Evolutionary conservation across 2,797 vertebrate genomes (phyloP), one percentile per base, ranked within the genome.

Genomic region (Sphaeramia orbicularis): DNA sequence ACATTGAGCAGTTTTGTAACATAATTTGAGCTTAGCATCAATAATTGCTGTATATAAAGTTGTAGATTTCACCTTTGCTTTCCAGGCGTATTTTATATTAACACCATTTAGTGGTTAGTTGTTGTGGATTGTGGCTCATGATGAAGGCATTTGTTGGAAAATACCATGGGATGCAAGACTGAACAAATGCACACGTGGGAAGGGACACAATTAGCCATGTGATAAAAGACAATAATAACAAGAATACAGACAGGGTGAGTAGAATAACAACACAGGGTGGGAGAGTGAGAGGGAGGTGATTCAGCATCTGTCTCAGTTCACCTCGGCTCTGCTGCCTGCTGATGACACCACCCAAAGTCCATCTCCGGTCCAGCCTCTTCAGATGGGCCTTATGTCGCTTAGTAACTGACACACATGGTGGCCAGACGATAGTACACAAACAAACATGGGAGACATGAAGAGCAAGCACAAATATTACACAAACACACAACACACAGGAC

Each of bases 311-410:
- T 85, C 87, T 89, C 66, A 79, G 81, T 94, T 99, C 98, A 99
- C 98, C 98, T 99, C 97, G 96, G 94, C 97, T 99, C 92, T 99
- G 98, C 92, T 99, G 98, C 90, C 98, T 96, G 97, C 97, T 99
- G 96, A 99, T 97, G 94, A 99, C 97, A 91, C 98, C 98, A 88
- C 98, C 98, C 93, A 99, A 94, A 54, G 98, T 99, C 98, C 98
- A 99, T 93, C 98, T 96, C 92, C 98, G 97, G 95, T 99, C 98
- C 95, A 99, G 96, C 87, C 97, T 96, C 94, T 97, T 96, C 96
- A 99, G 96, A 87, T 99, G 97, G 93, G 98, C 95, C 94, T 99
- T 99, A 93, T 97, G 97, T 91, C 97, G 93, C 94, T 99, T 99
- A 97, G 97, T 98, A 89, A 99, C 98, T 99, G 96, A 93, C 73